Evolutionary conservation across 2,888 invertebrate species (phyloP).

Genomic region (Cryptus viduatorius): DNA sequence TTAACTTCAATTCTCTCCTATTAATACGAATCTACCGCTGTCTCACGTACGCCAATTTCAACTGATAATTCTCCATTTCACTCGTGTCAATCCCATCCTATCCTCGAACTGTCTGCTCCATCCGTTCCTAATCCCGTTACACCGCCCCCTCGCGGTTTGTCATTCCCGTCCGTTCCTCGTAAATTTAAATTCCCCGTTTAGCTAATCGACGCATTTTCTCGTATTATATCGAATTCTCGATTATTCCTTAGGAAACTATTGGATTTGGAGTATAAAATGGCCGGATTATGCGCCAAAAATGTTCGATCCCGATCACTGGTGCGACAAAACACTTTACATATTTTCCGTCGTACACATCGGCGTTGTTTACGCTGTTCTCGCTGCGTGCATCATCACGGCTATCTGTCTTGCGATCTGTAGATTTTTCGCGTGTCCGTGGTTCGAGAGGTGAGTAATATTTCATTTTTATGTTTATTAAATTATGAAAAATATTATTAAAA

Average conservation of each 20-base stretch:
- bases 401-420: conserved; percentile 89
- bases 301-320: conserved; percentile 93
- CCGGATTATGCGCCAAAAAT: conserved; percentile 91
- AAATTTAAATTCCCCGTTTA: not conserved
- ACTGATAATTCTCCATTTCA: not conserved
- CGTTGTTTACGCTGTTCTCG: conserved; percentile 89
- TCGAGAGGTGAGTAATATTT: conserved; percentile 84
- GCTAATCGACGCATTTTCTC: conserved; percentile 1
- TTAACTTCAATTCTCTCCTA: not conserved
- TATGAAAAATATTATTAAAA: too few species aligned
- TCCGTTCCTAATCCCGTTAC: conserved; percentile 38
- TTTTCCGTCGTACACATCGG: conserved; percentile 91
- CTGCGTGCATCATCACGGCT: conserved; percentile 87
- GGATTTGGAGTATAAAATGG: conserved; percentile 92
- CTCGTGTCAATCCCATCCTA: not conserved
- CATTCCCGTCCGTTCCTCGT: not conserved
- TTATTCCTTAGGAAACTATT: conserved; percentile 87
- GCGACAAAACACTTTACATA: conserved; percentile 91
- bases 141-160: too few species aligned
- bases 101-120: conserved; percentile 1
- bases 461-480: not conserved
- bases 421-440: conserved; percentile 90
- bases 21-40: conserved; percentile 6
- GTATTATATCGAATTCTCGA: not conserved
- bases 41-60: not conserved